These are phyloP conservation scores for Horisme vitalbata DNA, from an alignment of 2,888 invertebrate species.

Conservation along the genomic window DNA sequence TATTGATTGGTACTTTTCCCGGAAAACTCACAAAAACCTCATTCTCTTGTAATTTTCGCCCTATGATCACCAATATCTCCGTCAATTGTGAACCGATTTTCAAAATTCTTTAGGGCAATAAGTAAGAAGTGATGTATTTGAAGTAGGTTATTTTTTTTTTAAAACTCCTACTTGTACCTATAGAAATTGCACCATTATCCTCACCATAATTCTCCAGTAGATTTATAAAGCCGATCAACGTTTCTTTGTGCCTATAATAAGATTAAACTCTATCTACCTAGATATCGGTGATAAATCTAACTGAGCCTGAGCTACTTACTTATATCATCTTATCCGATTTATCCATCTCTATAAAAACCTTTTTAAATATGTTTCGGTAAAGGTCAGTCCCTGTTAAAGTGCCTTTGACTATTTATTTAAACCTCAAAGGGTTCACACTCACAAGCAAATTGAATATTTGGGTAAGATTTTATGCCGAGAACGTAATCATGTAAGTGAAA, in stretches of 20 bases:
- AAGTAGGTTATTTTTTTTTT: too few relatives aligned
- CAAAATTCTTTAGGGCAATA: too few relatives aligned
- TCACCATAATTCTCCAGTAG: constrained; percentile 39
- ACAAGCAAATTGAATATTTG: constrained; percentile 15
- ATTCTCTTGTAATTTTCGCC: too few relatives aligned
- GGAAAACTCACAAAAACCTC: too few relatives aligned
- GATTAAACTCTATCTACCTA: constrained; percentile 53
- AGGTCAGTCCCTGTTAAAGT: constrained; percentile 12
- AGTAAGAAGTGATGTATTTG: too few relatives aligned
- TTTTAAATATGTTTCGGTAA: constrained; percentile 18
- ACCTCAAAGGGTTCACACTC: constrained; percentile 8
- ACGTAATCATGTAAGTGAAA: constrained; percentile 23
- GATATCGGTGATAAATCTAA: constrained; percentile 44
- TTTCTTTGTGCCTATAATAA: constrained; percentile 58
- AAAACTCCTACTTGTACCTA: constrained; percentile 20
- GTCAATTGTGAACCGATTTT: too few relatives aligned
- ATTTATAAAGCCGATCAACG: constrained; percentile 52
- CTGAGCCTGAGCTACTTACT: constrained; percentile 28
- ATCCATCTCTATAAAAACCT: constrained; percentile 26
- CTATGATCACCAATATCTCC: too few relatives aligned
- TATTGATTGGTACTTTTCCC: too few relatives aligned
- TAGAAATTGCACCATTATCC: constrained; percentile 24
- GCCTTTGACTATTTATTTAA: constrained; percentile 8
- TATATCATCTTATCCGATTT: constrained; percentile 37
- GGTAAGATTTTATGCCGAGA: constrained; percentile 35